Percentiles rank a stretch among this genome's conserved stretches.
These are phyloP conservation scores for Drosophila meridiana DNA, from an alignment of 2,888 invertebrate genomes.

Conservation along the genomic window DNA sequence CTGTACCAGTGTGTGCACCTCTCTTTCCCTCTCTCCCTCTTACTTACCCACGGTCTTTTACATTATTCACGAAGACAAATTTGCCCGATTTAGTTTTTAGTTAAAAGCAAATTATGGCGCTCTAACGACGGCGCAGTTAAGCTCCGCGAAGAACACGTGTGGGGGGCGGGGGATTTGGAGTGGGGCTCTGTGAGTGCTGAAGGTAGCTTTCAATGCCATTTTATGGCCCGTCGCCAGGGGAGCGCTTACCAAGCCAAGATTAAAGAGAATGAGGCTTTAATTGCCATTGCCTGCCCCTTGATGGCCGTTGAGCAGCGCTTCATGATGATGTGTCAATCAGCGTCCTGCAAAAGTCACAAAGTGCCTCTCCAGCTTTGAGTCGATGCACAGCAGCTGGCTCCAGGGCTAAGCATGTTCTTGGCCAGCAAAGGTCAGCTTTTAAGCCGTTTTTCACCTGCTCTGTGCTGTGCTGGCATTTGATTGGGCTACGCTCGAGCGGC, in stretches of 20 bases:
- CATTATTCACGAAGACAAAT: slow-evolving; percentile 77
- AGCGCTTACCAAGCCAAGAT: slow-evolving; percentile 21
- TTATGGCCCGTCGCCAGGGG: slow-evolving; percentile 29
- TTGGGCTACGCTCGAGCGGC: slow-evolving; percentile 11
- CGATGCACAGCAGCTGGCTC: background rate
- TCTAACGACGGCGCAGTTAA: slow-evolving; percentile 42
- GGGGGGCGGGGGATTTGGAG: background rate
- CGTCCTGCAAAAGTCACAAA: background rate
- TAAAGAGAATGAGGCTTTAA: slow-evolving; percentile 53
- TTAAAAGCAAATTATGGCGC: slow-evolving; percentile 78
- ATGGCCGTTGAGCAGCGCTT: slow-evolving; percentile 8
- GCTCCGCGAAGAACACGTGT: slow-evolving; percentile 27
- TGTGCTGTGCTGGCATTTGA: slow-evolving; percentile 14
- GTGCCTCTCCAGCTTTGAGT: background rate
- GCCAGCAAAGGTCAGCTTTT: slow-evolving; percentile 22
- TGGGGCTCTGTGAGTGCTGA: background rate
- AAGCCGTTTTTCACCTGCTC: slow-evolving; percentile 36
- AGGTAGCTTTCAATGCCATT: slow-evolving; percentile 13
- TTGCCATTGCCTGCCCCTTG: slow-evolving; percentile 26
- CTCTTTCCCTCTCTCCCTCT: background rate
- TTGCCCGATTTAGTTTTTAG: slow-evolving; percentile 77
- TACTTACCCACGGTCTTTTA: slow-evolving; percentile 13
- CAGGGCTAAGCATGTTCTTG: slow-evolving; percentile 3
- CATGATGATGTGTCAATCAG: slow-evolving; percentile 19
- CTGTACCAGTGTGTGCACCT: slow-evolving; percentile 7